Evolutionary conservation across 1,140 invertebrate genomes (phyloP), one percentile per base, ranked within the genome.

Genomic region (Luehdorfia chinensis): DNA sequence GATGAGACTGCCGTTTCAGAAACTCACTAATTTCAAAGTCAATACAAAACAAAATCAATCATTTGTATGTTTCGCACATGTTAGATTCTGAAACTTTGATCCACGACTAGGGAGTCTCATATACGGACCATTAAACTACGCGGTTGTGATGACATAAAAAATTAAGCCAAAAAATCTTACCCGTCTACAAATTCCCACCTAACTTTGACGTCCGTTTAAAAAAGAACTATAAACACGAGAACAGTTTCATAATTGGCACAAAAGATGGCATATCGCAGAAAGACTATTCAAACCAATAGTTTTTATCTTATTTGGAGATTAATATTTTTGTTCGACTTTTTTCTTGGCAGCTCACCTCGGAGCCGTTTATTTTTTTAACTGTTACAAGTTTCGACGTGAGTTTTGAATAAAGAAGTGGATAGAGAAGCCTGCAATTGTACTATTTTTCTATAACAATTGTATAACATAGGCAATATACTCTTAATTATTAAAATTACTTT

Each of bases 241-340:
- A 74, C 50, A 50, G 52, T 59, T 64, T 69, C 55, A 76, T 81
- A 81, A 84, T 84, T 84, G 80, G 80, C 80, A 81, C 77, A 84
- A 78, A 78, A 84, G 80, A 76, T 67, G 53, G 62, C 60, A 59
- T 74, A 84, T 79, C 74, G 72, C 68, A 75, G 62, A 80, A 73
- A 67, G 59, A 64, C 50, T 62, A 53, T 52, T 60, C 51, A 58
- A 62, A 72, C 65, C 61, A 57, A 68, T 59, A 66, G 61, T 62
- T 56, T 71, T 75, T 77, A 75, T 84, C 72, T 76, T 76, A 4
- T 77, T 75, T 71, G 47, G 48, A 73, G 75, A 81, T 81, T 84
- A 78, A 73, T 74, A 76, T 77, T 84, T 78, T 78, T 68, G 66
- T 65, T 67, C 50, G 55, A 51, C 60, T 81, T 76, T 77, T 73